Base-by-base conservation (phyloP, 2,888 invertebrate genomes). In the Oligia fasciuncula region DNA sequence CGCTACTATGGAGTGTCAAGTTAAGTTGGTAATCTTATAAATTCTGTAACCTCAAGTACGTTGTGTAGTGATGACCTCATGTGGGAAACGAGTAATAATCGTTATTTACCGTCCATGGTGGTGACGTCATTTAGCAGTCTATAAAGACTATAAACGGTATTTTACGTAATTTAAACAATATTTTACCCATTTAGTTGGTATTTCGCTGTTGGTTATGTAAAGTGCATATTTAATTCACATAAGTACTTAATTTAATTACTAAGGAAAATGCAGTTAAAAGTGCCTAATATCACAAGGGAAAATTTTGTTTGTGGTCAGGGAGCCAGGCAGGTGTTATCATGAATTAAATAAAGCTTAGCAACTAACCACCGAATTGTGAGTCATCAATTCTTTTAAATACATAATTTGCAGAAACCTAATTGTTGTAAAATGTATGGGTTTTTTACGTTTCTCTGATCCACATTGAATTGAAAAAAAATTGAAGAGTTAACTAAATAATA, bases 61-160 rank as follows among this genome's bases (percentile, higher is more conserved):
- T 66, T 40, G 54, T 57, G 35, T 29, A 43, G 62, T 62, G 84
- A 81, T 88, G 88, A 88, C 72, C 72, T 88, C 89, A 88, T 85
- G 77, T 85, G 85, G 67, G 83, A 88, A 88, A 67, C 74, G 35
- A 71, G 70, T 68, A 67, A 62, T 62, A 72, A 84, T 71, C 73
- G 76, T 23, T 86, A 77, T 86, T 78, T 78, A 80, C 76, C 77
- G 80, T 80, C 76, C 73, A 86, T 63, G 74, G 40, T 9, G 46
- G n/a, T 86, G 88, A 88, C 79, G 87, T 87, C 88, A 87, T 57
- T 23, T 23, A 14, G 40, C 57, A 4, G 14, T 66, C 51, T 62
- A 40, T 71, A 68, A 63, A n/a, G n/a, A 69, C 13, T 71, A 46
- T 23, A 54, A n/a, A 67, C 6, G 54, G 49, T 40, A 72, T 80